These are phyloP conservation scores for Arctia plantaginis DNA, from an alignment of 2,888 invertebrate species.

Conservation along the genomic window DNA sequence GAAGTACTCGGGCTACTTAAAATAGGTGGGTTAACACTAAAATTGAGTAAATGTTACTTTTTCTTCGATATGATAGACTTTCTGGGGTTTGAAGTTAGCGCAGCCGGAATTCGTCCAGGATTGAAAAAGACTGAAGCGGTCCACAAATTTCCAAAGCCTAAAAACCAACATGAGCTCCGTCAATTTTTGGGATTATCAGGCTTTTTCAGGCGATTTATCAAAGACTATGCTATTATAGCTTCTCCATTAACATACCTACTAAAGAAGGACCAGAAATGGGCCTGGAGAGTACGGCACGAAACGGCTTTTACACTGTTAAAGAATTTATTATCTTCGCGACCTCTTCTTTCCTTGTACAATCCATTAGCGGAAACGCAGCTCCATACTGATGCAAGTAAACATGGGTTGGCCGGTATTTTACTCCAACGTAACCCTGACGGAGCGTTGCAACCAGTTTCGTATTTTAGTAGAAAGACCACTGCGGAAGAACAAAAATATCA, in stretches of 20 bases:
- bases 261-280: background rate
- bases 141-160: background rate
- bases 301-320: constrained; percentile 49
- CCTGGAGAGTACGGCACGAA: constrained; percentile 27
- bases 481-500: constrained; percentile 29
- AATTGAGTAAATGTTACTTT: constrained; percentile 20
- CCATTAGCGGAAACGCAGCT: constrained; percentile 46
- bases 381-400: constrained; percentile 62
- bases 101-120: constrained; percentile 17
- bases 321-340: constrained; percentile 38
- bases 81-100: constrained; percentile 20
- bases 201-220: constrained; percentile 18
- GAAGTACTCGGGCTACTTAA: constrained; percentile 7
- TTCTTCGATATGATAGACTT: constrained; percentile 12
- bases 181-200: constrained; percentile 15
- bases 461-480: constrained; percentile 37
- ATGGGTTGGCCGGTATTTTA: constrained; percentile 56
- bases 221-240: constrained; percentile 12
- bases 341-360: constrained; percentile 54
- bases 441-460: constrained; percentile 23
- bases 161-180: constrained; percentile 19
- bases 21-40: constrained; percentile 14
- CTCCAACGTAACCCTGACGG: constrained; percentile 45
- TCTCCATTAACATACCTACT: constrained; percentile 6
- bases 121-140: constrained; percentile 10